Percentiles rank a stretch among this genome's conserved stretches.
phyloP scores from a whole-genome alignment of 2,113 vertebrate genomes.

The Epinephelus lanceolatus region DNA sequence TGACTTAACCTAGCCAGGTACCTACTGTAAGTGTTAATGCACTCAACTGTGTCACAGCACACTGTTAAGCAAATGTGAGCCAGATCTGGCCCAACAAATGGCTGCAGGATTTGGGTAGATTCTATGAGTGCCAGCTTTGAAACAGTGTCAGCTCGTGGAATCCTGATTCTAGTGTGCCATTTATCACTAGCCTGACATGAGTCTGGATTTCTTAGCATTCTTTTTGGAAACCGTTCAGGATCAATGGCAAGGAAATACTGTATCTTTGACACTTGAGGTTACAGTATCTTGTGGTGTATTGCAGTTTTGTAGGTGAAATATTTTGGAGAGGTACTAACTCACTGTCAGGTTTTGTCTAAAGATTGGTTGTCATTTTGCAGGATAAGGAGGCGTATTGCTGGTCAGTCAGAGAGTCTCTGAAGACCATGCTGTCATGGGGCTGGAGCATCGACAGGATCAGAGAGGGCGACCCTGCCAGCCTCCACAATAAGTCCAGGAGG shows the following conservation, averaged over 20 bases:
- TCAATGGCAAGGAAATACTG: neutral
- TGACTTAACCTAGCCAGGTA: neutral
- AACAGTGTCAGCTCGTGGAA: neutral
- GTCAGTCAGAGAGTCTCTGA: conserved; percentile 94
- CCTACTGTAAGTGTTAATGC: neutral
- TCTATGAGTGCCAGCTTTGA: neutral
- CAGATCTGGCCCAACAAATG: neutral
- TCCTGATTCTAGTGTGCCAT: neutral
- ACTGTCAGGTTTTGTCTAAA: neutral
- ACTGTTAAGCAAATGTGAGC: neutral
- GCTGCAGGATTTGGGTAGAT: neutral
- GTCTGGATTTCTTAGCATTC: neutral
- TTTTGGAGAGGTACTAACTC: neutral
- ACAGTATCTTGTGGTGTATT: neutral
- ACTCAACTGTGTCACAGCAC: neutral
- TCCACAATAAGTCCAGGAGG: conserved; percentile 91
- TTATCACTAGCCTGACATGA: neutral
- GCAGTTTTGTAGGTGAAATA: neutral
- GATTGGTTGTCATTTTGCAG: conserved; percentile 71
- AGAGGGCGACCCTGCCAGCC: conserved; percentile 90
- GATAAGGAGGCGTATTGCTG: conserved; percentile 95
- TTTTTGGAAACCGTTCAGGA: too few relatives aligned
- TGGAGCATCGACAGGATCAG: conserved; percentile 93
- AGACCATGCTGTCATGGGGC: conserved; percentile 95
- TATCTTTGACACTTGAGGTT: neutral